Evolutionary conservation across 2,113 vertebrate species (phyloP).

Genomic region (Sceloporus undulatus): DNA sequence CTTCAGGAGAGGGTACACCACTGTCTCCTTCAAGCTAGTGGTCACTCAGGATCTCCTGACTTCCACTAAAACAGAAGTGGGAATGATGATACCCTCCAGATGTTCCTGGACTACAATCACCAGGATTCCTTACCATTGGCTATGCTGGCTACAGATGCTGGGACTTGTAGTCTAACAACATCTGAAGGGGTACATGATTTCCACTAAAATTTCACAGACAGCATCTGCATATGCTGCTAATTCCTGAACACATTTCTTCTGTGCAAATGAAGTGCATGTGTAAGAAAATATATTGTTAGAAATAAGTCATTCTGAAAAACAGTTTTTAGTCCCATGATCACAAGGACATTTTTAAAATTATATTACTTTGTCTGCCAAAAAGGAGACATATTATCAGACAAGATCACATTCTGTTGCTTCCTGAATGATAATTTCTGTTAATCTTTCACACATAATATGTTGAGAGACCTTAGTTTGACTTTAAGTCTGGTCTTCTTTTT

Average conservation of each 20-base stretch:
- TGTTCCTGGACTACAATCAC: no score
- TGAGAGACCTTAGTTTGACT: neutral
- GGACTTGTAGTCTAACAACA: no score
- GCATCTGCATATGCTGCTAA: neutral
- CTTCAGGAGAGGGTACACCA: no score
- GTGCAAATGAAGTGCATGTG: neutral
- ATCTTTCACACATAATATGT: neutral
- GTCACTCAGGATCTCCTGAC: no score
- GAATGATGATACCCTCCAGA: no score
- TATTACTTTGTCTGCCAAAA: conserved; percentile 8
- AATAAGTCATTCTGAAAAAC: neutral
- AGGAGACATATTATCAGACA: neutral
- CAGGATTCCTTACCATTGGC: no score
- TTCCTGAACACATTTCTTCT: neutral
- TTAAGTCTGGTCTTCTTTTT: neutral
- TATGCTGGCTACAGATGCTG: no score
- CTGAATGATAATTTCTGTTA: neutral
- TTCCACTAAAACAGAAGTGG: no score
- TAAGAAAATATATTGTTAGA: neutral
- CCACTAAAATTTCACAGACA: neutral
- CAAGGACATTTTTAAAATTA: neutral
- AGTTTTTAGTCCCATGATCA: neutral
- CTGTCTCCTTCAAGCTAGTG: no score
- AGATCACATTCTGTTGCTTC: neutral
- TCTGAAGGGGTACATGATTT: no score